Conservation (phyloP, 2,888 invertebrate genomes). For the Oligia fasciuncula region DNA sequence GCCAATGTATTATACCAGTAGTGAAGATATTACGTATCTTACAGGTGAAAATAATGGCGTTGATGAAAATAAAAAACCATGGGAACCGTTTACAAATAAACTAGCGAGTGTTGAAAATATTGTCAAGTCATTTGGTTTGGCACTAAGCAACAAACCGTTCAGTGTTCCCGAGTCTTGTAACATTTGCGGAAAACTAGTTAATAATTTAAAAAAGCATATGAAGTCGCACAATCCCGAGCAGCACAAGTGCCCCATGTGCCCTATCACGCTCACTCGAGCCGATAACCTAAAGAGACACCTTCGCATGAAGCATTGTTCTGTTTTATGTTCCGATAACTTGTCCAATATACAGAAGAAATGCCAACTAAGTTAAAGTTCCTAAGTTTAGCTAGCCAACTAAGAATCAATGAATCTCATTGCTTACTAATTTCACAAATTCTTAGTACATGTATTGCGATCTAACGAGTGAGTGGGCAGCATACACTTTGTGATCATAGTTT, state of each 20-base stretch:
- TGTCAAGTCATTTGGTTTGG: slow-evolving; percentile 82
- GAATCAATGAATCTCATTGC: slow-evolving; percentile 50
- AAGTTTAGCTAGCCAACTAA: slow-evolving; percentile 30
- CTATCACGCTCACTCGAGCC: slow-evolving; percentile 91
- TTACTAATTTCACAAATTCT: slow-evolving; percentile 48
- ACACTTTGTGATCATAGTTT: slow-evolving; percentile 44
- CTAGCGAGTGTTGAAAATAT: slow-evolving; percentile 82
- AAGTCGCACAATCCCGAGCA: slow-evolving; percentile 91
- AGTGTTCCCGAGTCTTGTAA: slow-evolving; percentile 89
- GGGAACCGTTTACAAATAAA: slow-evolving; percentile 81
- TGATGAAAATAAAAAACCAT: slow-evolving; percentile 87
- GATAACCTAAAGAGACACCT: slow-evolving; percentile 92
- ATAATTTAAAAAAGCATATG: slow-evolving; percentile 92
- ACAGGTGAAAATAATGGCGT: slow-evolving; percentile 87
- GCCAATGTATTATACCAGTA: slow-evolving; percentile 67
- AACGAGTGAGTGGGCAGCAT: slow-evolving; percentile 46
- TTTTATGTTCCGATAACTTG: slow-evolving; percentile 80
- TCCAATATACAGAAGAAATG: slow-evolving; percentile 84
- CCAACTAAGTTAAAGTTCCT: slow-evolving; percentile 69
- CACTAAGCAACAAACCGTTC: slow-evolving; percentile 77
- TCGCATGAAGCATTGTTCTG: slow-evolving; percentile 90
- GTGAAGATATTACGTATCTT: slow-evolving; percentile 83
- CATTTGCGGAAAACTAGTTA: slow-evolving; percentile 92
- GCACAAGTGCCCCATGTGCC: slow-evolving; percentile 91
- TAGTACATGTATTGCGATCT: slow-evolving; percentile 55